These are phyloP conservation scores for Parnassius apollo DNA, from an alignment of 2,888 invertebrate species.

Conservation along the genomic window DNA sequence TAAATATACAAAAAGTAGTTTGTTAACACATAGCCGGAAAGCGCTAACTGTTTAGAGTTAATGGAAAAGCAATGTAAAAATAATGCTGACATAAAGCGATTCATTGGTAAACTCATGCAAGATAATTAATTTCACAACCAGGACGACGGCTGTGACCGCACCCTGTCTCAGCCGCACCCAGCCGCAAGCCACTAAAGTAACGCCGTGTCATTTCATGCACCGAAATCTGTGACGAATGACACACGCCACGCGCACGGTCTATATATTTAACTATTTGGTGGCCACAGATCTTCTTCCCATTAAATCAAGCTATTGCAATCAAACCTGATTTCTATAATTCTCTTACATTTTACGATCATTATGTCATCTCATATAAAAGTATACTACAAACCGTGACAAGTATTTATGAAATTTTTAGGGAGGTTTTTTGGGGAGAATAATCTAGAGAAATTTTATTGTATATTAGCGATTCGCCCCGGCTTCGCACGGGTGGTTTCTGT, in stretches of 20 bases:
- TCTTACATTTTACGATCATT: too few species aligned
- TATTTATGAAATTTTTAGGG: too few species aligned
- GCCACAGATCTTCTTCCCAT: constrained; percentile 13
- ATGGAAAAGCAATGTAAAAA: constrained; percentile 20
- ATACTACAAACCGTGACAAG: too few species aligned
- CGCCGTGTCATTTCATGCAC: constrained; percentile 61
- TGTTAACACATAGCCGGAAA: too few species aligned
- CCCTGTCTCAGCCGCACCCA: constrained; percentile 54
- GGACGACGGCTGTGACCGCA: constrained; percentile 57
- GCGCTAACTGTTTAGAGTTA: background rate
- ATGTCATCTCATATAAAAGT: too few species aligned
- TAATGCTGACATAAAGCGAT: constrained; percentile 34
- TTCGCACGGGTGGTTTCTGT: too few species aligned
- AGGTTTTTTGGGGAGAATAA: too few species aligned
- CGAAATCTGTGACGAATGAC: constrained; percentile 64
- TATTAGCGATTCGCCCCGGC: too few species aligned
- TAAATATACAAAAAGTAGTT: too few species aligned
- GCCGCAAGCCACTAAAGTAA: constrained; percentile 58
- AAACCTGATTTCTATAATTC: too few species aligned
- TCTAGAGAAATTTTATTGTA: too few species aligned
- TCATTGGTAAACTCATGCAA: constrained; percentile 36
- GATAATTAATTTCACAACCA: constrained; percentile 44
- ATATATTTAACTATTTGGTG: constrained; percentile 16
- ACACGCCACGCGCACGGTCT: constrained; percentile 38
- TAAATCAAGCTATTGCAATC: too few species aligned